Percentiles rank a stretch among this genome's conserved stretches.
Evolutionary conservation across 1,140 invertebrate genomes (phyloP).

Genomic region (Cherax quadricarinatus): DNA sequence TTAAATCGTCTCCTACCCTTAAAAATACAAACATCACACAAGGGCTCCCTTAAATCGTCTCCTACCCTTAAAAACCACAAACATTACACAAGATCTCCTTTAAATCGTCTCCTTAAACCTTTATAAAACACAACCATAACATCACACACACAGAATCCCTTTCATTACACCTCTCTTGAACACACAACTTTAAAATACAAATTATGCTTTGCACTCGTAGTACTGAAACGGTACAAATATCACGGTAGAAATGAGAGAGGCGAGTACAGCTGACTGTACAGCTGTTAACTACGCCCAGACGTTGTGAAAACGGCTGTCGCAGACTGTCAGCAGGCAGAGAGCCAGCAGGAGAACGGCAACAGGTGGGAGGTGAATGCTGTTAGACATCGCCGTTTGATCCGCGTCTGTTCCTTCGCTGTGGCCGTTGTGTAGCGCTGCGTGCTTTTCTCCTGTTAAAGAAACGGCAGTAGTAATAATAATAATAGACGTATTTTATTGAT

Average conservation of each 20-base stretch:
- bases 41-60: too few species aligned
- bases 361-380: background rate
- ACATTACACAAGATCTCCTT: too few species aligned
- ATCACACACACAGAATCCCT: too few species aligned
- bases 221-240: background rate
- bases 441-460: background rate
- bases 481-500: background rate
- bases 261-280: too few species aligned
- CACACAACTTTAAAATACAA: too few species aligned
- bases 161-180: too few species aligned
- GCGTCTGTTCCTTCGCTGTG: constrained; percentile 3
- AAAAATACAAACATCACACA: too few species aligned
- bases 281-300: background rate
- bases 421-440: constrained; percentile 27
- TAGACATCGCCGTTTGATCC: background rate
- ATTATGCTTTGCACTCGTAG: background rate
- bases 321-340: background rate
- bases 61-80: too few species aligned
- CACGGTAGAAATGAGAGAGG: background rate
- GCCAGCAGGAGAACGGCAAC: background rate
- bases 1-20: too few species aligned
- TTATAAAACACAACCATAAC: too few species aligned
- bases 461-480: background rate
- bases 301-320: too few species aligned
- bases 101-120: too few species aligned